These are phyloP conservation scores for Glandiceps talaboti DNA, from an alignment of 53 echinoderm and acorn worm genomes.

Conservation along the genomic window DNA sequence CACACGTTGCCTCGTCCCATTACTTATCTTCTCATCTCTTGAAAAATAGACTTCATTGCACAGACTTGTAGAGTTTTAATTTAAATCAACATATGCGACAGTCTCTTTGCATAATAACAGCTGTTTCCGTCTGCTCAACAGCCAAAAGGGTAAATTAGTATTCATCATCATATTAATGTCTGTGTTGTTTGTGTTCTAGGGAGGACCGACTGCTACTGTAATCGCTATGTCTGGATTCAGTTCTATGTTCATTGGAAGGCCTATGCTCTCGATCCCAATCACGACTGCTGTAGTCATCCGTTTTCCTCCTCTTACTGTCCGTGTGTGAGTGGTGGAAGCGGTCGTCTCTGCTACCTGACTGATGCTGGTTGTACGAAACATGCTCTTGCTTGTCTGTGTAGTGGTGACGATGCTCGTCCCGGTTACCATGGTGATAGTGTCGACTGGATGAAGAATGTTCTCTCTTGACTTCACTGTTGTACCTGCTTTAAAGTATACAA, in stretches of 20 bases:
- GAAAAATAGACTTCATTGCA: no score
- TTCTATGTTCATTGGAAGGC: not conserved
- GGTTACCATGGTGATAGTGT: constrained; percentile 26
- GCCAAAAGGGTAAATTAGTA: no score
- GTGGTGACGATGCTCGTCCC: constrained; percentile 29
- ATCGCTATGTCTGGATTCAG: not conserved
- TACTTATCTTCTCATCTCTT: no score
- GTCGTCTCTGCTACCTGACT: constrained; percentile 45
- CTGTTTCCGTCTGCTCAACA: no score
- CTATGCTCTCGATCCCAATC: constrained; percentile 27
- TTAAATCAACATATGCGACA: no score
- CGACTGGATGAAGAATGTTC: constrained; percentile 23
- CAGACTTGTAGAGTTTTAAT: no score
- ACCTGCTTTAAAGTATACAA: constrained; percentile 28
- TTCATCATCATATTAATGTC: not conserved
- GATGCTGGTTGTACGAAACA: constrained; percentile 37
- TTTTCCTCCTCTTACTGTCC: constrained; percentile 51
- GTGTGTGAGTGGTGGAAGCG: constrained; percentile 53
- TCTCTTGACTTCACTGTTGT: constrained; percentile 50
- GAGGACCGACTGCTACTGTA: not conserved
- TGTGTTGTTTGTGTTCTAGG: not conserved
- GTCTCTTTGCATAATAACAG: no score
- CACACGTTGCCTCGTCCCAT: no score
- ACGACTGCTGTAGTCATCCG: constrained; percentile 1
- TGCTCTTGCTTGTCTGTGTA: constrained; percentile 31